phyloP scores from a whole-genome alignment of 2,113 vertebrate species.

The Mustela nigripes region DNA sequence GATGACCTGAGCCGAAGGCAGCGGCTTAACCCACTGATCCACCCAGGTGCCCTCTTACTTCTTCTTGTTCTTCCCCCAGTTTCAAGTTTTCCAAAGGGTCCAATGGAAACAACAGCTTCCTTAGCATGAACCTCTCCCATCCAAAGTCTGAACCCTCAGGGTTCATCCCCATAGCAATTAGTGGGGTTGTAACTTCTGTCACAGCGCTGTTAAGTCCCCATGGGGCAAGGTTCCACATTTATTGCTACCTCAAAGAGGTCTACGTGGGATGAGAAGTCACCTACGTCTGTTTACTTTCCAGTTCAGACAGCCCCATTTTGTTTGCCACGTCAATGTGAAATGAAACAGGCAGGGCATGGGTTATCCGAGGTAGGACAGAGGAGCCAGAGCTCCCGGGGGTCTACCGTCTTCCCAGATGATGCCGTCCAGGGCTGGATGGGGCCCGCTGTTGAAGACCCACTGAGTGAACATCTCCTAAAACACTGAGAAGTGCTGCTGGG shows the following conservation, averaged over 20 bases:
- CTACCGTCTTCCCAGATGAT: background rate
- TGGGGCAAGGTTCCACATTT: background rate
- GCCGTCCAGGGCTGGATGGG: background rate
- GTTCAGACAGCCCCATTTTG: background rate
- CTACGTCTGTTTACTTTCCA: conserved; percentile 11
- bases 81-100: conserved; percentile 12
- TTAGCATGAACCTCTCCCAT: conserved; percentile 43
- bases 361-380: background rate
- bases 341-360: background rate
- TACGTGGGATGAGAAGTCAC: background rate
- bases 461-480: background rate
- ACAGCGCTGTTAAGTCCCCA: background rate
- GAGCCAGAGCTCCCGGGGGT: background rate
- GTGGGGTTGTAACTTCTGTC: background rate
- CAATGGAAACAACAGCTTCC: background rate
- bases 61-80: background rate
- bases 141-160: conserved; percentile 65
- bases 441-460: background rate
- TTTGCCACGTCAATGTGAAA: background rate
- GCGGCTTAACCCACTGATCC: too few species aligned
- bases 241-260: conserved; percentile 19
- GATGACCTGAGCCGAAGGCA: too few species aligned
- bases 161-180: conserved; percentile 38
- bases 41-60: background rate
- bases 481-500: background rate